Evolutionary conservation across 2,797 vertebrate species (phyloP).

Genomic region (Threskiornis aethiopicus): DNA sequence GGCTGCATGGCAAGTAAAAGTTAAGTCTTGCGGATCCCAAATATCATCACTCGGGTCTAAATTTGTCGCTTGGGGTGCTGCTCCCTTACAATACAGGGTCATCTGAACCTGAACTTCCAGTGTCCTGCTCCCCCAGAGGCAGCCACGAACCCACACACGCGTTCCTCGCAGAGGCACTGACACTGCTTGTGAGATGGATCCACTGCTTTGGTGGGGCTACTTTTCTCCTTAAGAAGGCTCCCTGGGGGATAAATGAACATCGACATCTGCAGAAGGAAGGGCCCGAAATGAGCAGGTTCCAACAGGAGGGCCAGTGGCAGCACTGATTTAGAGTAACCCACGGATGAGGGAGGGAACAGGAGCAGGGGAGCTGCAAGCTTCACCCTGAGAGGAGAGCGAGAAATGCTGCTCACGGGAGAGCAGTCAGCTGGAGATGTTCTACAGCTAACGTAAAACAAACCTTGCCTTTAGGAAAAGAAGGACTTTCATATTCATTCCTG

Average conservation of each 20-base stretch:
- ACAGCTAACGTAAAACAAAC: background rate
- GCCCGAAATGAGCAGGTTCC: background rate
- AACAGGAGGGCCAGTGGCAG: background rate
- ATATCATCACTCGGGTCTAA: background rate
- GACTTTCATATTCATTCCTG: background rate
- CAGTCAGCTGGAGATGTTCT: background rate
- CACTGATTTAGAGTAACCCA: background rate
- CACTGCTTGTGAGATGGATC: background rate
- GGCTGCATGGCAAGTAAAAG: background rate
- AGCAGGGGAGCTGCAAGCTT: background rate
- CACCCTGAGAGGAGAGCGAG: background rate
- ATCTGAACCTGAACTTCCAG: background rate
- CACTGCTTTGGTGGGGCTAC: background rate
- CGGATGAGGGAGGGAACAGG: background rate
- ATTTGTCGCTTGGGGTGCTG: background rate
- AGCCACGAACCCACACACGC: background rate
- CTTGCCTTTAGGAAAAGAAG: background rate
- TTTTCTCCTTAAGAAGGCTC: background rate
- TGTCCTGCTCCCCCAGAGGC: background rate
- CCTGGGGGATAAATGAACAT: background rate
- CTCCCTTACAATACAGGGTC: background rate
- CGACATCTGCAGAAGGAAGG: background rate
- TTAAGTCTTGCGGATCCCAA: background rate
- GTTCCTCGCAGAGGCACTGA: background rate
- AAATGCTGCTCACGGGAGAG: background rate